Conservation (phyloP, 2,888 invertebrate genomes). For the Dynastes tityus region DNA sequence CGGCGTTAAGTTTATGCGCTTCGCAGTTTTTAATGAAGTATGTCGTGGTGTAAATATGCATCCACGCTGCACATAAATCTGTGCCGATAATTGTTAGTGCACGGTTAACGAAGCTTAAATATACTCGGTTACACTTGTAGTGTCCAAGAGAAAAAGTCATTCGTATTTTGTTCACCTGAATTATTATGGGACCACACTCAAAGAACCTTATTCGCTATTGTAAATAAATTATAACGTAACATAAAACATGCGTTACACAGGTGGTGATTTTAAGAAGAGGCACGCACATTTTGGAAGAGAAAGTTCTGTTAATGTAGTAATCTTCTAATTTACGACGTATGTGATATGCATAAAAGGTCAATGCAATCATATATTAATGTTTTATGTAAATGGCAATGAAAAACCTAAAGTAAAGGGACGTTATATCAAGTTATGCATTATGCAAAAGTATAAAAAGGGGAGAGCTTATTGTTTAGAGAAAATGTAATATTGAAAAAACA, state of each 20-base stretch:
- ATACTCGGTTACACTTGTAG: constrained; percentile 36
- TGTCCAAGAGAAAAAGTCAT: constrained; percentile 24
- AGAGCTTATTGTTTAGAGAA: too few species aligned
- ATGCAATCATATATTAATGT: too few species aligned
- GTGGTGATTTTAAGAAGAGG: constrained; percentile 19
- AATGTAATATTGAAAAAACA: too few species aligned
- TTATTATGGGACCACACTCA: constrained; percentile 39
- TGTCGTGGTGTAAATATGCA: constrained; percentile 43
- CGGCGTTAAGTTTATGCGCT: constrained; percentile 36
- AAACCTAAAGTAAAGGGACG: too few species aligned
- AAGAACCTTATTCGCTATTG: constrained; percentile 28
- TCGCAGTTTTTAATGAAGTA: constrained; percentile 43
- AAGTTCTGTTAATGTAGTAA: constrained; percentile 8
- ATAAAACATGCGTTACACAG: constrained; percentile 24
- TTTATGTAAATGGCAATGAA: too few species aligned
- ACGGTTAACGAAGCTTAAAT: constrained; percentile 42
- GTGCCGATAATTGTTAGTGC: constrained; percentile 41
- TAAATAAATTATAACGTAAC: constrained; percentile 28
- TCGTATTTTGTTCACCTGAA: constrained; percentile 30
- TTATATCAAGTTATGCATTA: too few species aligned
- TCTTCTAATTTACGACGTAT: constrained; percentile 1
- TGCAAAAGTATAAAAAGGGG: too few species aligned
- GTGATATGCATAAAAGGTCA: constrained; percentile 3
- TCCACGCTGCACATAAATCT: constrained; percentile 34
- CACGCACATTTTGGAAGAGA: constrained; percentile 5